These are phyloP conservation scores for Otolemur crassicaudatus DNA, from an alignment of 2,797 vertebrate genomes.

Conservation along the genomic window DNA sequence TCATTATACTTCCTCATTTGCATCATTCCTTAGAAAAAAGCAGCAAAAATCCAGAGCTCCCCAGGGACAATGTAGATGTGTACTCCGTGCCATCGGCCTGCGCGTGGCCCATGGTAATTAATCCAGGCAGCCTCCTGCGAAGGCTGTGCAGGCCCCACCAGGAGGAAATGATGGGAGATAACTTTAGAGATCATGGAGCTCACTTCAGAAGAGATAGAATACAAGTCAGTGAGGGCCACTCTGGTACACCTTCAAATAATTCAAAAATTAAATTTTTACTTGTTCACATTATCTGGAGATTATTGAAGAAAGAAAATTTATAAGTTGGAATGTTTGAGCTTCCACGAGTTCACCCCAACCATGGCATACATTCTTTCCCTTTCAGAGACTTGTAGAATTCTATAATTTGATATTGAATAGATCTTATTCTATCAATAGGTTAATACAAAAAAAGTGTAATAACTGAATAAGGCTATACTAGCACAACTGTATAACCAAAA, in stretches of 20 bases:
- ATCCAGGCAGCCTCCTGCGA: not conserved
- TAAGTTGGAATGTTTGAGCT: not conserved
- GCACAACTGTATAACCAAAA: not conserved
- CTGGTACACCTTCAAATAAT: not conserved
- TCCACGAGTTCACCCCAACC: not conserved
- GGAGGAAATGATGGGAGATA: not conserved
- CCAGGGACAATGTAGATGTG: too few relatives aligned
- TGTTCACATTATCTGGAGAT: not conserved
- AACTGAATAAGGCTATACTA: not conserved
- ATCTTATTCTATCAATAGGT: not conserved
- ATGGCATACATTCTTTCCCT: not conserved
- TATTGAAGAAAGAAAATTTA: constrained; percentile 22
- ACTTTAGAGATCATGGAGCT: not conserved
- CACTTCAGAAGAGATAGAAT: not conserved
- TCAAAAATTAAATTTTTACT: constrained; percentile 2
- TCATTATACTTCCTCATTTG: not conserved
- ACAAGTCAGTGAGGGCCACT: not conserved
- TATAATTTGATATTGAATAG: constrained; percentile 2
- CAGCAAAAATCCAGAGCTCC: not conserved
- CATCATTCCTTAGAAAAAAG: not conserved
- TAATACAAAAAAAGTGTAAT: not conserved
- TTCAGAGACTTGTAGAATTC: not conserved
- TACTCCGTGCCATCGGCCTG: not conserved
- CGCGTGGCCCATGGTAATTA: not conserved
- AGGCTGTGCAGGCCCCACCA: not conserved